These are phyloP conservation scores for Bathynomus jamesi DNA, from an alignment of 1,140 invertebrate species.

Conservation along the genomic window DNA sequence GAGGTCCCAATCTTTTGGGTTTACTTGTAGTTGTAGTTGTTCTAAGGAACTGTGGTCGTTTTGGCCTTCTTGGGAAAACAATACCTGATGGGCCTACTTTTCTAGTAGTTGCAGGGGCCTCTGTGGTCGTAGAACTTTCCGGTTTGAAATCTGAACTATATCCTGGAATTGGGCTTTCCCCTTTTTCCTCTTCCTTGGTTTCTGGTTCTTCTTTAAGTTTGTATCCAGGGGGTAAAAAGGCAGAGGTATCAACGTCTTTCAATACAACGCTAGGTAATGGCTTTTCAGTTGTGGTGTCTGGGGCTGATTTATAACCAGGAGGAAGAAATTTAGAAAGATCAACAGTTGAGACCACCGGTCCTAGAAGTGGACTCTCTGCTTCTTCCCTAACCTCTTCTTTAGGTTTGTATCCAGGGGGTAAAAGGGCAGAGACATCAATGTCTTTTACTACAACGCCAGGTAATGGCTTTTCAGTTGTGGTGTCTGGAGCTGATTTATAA, in stretches of 20 bases:
- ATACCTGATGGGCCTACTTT: conserved; percentile 9
- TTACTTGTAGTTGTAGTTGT: conserved; percentile 14
- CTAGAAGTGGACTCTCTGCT: neutral
- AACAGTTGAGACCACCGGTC: conserved; percentile 36
- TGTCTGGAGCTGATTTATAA: conserved; percentile 39
- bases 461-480: neutral
- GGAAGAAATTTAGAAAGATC: conserved; percentile 58
- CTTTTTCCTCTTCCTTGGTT: conserved; percentile 21
- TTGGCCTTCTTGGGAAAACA: conserved; percentile 25
- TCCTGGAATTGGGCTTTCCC: neutral
- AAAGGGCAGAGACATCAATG: neutral
- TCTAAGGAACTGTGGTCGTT: conserved; percentile 11
- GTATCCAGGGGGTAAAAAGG: conserved; percentile 56
- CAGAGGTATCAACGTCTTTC: conserved; percentile 49
- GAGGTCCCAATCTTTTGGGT: conserved; percentile 14
- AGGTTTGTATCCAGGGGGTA: neutral
- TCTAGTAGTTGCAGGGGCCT: neutral
- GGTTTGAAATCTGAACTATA: conserved; percentile 25
- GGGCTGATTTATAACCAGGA: conserved; percentile 47
- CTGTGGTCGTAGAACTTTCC: neutral
- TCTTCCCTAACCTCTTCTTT: neutral
- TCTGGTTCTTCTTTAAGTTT: conserved; percentile 50
- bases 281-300: conserved; percentile 10
- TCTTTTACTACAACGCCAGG: neutral
- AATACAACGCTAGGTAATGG: neutral